Evolutionary conservation across 2,113 vertebrate species (phyloP), one percentile per base, ranked within the genome.

Genomic region (Daphoenositta chrysoptera): DNA sequence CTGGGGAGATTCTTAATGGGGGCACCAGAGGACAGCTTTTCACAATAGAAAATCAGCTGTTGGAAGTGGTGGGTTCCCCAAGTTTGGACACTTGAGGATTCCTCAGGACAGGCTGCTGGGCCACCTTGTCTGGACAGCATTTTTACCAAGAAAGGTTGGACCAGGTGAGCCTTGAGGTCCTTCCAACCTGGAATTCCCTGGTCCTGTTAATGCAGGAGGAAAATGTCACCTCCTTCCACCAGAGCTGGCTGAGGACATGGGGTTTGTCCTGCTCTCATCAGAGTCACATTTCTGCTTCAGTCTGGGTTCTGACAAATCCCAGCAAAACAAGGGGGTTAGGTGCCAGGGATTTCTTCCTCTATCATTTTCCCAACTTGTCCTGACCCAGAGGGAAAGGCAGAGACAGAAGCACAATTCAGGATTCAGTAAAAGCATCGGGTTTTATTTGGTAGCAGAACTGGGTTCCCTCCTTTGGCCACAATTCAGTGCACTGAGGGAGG

Each of bases 381-480:
- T 33, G 47, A 13, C 37, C 39, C 69, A 57, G 53, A 64, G 35
- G 26, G 37, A 37, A 48, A 35, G 11, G 39, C 21, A 39, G 40
- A 33, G 47, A 19, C 4, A 16, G 50, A 45, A 79, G 27, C 51
- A 83, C 18, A 81, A 13, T 4, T 68, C 70, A 56, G 60, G 19
- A 42, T 22, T 58, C 44, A 60, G 45, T 13, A 51, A 23, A 54
- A 81, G 35, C 6, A 5, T 51, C 44, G 53, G 48, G 6, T 64
- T 96, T 96, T 95, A 97, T 95, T 97, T 35, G 54, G 50, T 17
- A 58, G 28, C 75, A 83, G 54, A 60, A 14, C 5, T 1, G 0
- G 1, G 17, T 40, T 72, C 44, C 64, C 60, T 72, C 50, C 27
- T 81, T 48, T 58, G 45, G 81, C 56, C 13, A 11, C 57, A 17